phyloP scores from a whole-genome alignment of 2,888 invertebrate species.

The Hylaea fasciaria region DNA sequence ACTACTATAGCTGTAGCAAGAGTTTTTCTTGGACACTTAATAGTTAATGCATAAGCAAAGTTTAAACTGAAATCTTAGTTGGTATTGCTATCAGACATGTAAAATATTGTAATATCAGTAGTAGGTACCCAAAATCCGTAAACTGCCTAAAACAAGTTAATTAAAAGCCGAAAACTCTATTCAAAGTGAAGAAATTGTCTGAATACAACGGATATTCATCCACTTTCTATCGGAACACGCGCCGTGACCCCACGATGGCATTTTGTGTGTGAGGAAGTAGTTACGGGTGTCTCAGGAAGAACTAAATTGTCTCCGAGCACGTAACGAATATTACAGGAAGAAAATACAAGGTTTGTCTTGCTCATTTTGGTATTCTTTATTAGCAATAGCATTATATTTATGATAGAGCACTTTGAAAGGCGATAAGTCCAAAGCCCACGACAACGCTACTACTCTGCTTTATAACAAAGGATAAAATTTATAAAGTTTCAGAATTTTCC shows the following conservation, averaged over 20 bases:
- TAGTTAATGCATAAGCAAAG: too few relatives aligned
- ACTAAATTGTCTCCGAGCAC: slow-evolving; percentile 32
- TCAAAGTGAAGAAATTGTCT: slow-evolving; percentile 4
- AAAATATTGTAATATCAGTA: too few relatives aligned
- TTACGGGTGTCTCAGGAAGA: slow-evolving; percentile 34
- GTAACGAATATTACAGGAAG: slow-evolving; percentile 21
- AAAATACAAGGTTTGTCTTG: slow-evolving; percentile 21
- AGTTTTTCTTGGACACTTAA: too few relatives aligned
- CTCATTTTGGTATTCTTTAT: slow-evolving; percentile 5
- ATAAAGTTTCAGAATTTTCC: neutral
- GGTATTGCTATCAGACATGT: too few relatives aligned
- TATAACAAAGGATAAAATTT: too few relatives aligned
- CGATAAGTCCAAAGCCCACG: neutral
- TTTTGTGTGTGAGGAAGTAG: slow-evolving; percentile 36
- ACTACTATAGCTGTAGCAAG: too few relatives aligned
- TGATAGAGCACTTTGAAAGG: neutral
- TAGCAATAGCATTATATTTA: slow-evolving; percentile 14
- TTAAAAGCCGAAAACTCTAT: neutral
- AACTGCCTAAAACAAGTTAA: too few relatives aligned
- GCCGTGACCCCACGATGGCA: slow-evolving; percentile 30
- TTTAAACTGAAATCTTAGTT: too few relatives aligned
- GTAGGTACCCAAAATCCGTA: too few relatives aligned
- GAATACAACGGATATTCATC: slow-evolving; percentile 4
- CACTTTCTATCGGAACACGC: slow-evolving; percentile 12
- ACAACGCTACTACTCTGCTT: neutral